Evolutionary conservation across 2,888 invertebrate species (phyloP).

Genomic region (Pollenia angustigena): DNA sequence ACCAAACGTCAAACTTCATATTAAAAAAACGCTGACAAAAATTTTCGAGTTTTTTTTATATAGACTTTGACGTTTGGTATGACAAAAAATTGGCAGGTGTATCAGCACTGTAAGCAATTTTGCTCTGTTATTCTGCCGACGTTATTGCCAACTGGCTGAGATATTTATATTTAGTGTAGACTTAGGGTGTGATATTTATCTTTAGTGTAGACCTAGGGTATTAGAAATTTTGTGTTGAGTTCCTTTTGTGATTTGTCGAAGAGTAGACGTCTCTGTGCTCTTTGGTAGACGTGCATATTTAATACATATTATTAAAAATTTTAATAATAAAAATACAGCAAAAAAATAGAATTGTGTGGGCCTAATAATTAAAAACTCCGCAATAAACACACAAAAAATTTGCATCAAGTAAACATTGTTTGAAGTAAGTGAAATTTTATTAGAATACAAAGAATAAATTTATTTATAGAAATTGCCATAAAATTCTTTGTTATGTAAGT

Average conservation of each 20-base stretch:
- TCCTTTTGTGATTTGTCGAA: slow-evolving; percentile 57
- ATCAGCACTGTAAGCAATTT: too few species aligned
- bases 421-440: slow-evolving; percentile 34
- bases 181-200: too few species aligned
- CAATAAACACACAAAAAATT: slow-evolving; percentile 9
- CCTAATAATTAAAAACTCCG: slow-evolving; percentile 5
- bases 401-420: neutral
- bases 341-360: slow-evolving; percentile 17
- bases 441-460: neutral
- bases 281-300: neutral
- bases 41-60: too few species aligned
- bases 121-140: too few species aligned
- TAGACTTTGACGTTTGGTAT: too few species aligned
- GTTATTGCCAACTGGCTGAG: too few species aligned
- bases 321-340: slow-evolving; percentile 5
- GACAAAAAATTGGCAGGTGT: too few species aligned
- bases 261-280: slow-evolving; percentile 39
- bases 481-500: slow-evolving; percentile 66
- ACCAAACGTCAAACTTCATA: too few species aligned
- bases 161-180: too few species aligned
- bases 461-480: slow-evolving; percentile 1
- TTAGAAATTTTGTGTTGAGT: slow-evolving; percentile 30
- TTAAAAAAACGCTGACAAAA: too few species aligned
- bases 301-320: slow-evolving; percentile 32
- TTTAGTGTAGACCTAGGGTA: too few species aligned